These are phyloP conservation scores for Caenorhabditis brenneri DNA, from an alignment of 1,140 invertebrate genomes.

Conservation along the genomic window DNA sequence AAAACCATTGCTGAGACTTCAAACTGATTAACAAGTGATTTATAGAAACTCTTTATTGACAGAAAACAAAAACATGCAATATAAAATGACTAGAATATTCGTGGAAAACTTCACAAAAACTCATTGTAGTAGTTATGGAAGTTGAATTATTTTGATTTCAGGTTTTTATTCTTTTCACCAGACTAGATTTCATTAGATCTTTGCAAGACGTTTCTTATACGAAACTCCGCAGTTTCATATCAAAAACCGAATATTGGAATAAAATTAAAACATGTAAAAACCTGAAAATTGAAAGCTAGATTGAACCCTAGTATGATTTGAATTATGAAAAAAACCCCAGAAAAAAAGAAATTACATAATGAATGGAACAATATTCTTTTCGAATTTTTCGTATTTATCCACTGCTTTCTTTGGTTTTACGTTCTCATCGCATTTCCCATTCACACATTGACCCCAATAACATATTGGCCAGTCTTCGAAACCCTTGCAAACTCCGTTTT, in stretches of 20 bases:
- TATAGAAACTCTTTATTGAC: too few species aligned
- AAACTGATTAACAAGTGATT: too few species aligned
- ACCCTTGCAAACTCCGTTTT: slow-evolving; percentile 55
- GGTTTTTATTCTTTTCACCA: too few species aligned
- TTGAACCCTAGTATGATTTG: neutral
- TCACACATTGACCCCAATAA: slow-evolving; percentile 44
- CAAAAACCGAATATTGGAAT: neutral
- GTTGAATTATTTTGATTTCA: too few species aligned
- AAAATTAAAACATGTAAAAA: neutral
- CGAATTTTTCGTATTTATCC: neutral
- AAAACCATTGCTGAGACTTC: too few species aligned
- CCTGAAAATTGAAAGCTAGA: slow-evolving; percentile 1
- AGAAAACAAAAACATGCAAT: too few species aligned
- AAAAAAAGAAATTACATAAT: neutral
- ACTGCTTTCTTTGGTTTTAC: neutral
- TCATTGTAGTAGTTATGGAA: too few species aligned
- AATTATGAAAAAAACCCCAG: neutral
- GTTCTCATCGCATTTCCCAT: slow-evolving; percentile 41
- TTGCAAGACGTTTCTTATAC: too few species aligned
- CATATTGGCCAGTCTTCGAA: slow-evolving; percentile 52
- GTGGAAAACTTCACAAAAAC: neutral
- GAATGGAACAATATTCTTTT: slow-evolving; percentile 6
- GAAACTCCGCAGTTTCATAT: too few species aligned
- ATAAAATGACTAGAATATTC: too few species aligned
- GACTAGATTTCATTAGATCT: too few species aligned